These are phyloP conservation scores for Acleris holmiana DNA, from an alignment of 2,888 invertebrate species.

Conservation along the genomic window DNA sequence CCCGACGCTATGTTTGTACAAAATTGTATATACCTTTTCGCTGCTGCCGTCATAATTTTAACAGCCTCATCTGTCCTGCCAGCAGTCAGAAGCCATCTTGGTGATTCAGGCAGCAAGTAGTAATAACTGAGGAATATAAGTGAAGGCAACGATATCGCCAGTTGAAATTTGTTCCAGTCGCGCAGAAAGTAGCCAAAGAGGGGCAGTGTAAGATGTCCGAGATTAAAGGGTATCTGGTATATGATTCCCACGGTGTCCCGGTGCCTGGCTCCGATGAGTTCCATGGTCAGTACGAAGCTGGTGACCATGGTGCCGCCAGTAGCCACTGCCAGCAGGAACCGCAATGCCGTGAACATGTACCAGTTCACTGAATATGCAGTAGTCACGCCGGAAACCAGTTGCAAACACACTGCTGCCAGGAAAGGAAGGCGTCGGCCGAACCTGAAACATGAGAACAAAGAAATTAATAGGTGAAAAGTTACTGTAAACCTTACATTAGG, in stretches of 20 bases:
- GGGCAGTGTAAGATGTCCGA: constrained; percentile 87
- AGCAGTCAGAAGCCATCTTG: constrained; percentile 91
- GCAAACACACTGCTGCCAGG: constrained; percentile 88
- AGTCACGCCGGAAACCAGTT: constrained; percentile 88
- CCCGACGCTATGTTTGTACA: not conserved
- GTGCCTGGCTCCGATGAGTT: constrained; percentile 85
- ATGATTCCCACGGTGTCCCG: constrained; percentile 89
- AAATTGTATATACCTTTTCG: constrained; percentile 69
- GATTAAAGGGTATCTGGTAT: constrained; percentile 87
- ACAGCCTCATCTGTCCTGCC: constrained; percentile 87
- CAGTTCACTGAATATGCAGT: constrained; percentile 88
- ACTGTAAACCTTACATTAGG: too few species aligned
- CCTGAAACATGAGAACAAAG: constrained; percentile 69
- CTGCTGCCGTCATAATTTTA: constrained; percentile 87
- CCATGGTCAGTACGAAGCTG: constrained; percentile 89
- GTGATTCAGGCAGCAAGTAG: constrained; percentile 91
- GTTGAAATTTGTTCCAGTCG: constrained; percentile 87
- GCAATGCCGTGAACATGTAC: constrained; percentile 87
- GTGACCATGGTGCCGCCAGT: constrained; percentile 94
- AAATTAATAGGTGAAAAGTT: too few species aligned
- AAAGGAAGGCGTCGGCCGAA: constrained; percentile 90
- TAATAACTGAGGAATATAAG: constrained; percentile 87
- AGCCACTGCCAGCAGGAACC: constrained; percentile 89
- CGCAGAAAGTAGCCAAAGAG: constrained; percentile 87
- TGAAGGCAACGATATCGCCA: constrained; percentile 87